Evolutionary conservation across 2,113 vertebrate species (phyloP).

Genomic region (Leucoraja erinaceus): DNA sequence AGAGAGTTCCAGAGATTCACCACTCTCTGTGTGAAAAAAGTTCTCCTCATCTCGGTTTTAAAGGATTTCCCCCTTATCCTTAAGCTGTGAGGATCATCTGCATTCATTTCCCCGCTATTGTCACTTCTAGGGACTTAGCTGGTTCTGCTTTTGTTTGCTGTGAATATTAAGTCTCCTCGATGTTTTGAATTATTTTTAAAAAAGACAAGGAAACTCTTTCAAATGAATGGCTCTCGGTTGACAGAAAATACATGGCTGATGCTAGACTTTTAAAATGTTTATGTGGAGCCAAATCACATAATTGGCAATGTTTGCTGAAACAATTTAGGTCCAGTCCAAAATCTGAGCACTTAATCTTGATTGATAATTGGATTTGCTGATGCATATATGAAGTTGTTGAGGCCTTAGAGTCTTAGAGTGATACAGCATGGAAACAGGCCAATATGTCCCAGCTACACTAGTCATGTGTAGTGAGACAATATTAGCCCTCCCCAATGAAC

Average conservation of each 20-base stretch:
- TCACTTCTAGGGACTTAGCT: not conserved
- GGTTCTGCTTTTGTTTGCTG: slow-evolving; percentile 2
- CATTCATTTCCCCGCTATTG: not conserved
- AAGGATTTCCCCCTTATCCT: too few species aligned
- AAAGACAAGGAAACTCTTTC: not conserved
- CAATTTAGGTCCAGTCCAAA: not conserved
- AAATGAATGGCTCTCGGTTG: not conserved
- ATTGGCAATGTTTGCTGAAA: not conserved
- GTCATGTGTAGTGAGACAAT: too few species aligned
- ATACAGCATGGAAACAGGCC: too few species aligned
- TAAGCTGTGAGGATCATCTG: too few species aligned
- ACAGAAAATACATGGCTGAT: not conserved
- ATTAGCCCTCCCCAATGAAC: too few species aligned
- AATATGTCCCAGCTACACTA: too few species aligned
- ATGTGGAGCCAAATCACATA: too few species aligned
- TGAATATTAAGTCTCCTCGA: not conserved
- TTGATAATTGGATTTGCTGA: not conserved
- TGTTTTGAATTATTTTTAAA: not conserved
- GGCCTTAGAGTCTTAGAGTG: too few species aligned
- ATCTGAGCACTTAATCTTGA: not conserved
- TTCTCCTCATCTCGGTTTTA: too few species aligned
- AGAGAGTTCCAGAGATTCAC: too few species aligned
- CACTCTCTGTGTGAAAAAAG: too few species aligned
- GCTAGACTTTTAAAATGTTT: not conserved
- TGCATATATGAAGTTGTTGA: too few species aligned